These are phyloP conservation scores for Carlito syrichta DNA, from an alignment of 2,113 vertebrate species.

Conservation along the genomic window DNA sequence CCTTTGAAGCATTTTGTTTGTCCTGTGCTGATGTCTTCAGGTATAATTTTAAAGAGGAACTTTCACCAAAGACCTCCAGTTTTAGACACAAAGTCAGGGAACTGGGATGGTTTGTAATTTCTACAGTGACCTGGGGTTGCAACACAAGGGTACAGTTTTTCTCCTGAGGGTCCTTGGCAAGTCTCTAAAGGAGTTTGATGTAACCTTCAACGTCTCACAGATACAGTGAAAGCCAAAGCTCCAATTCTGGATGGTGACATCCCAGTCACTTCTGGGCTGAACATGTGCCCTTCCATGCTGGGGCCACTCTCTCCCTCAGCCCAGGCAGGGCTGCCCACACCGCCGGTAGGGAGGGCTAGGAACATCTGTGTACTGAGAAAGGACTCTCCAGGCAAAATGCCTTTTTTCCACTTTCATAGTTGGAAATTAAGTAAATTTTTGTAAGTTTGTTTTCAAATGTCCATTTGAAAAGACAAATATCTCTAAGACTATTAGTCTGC, in stretches of 20 bases:
- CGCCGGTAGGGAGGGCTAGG: too few relatives aligned
- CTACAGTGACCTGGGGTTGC: background rate
- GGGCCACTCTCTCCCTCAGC: too few relatives aligned
- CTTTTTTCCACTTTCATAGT: background rate
- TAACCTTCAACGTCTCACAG: rapidly evolving
- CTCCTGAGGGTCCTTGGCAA: background rate
- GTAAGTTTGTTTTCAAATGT: background rate
- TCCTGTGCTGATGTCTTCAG: conserved; percentile 2
- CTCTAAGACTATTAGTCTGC: background rate
- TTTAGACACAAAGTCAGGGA: background rate
- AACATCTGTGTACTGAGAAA: too few relatives aligned
- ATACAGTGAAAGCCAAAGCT: background rate
- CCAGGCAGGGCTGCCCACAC: rapidly evolving
- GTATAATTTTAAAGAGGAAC: background rate
- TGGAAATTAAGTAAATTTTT: background rate
- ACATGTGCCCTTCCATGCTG: rapidly evolving
- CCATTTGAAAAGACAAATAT: background rate
- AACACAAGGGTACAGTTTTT: background rate
- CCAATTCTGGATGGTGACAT: rapidly evolving
- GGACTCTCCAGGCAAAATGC: background rate
- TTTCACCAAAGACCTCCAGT: background rate
- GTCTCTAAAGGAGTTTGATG: background rate
- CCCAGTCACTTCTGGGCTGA: rapidly evolving
- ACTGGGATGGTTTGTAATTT: too few relatives aligned
- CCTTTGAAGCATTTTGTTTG: background rate